Evolutionary conservation across 1,140 invertebrate species (phyloP), one percentile per base, ranked within the genome.

Genomic region (Reticulitermes speratus): DNA sequence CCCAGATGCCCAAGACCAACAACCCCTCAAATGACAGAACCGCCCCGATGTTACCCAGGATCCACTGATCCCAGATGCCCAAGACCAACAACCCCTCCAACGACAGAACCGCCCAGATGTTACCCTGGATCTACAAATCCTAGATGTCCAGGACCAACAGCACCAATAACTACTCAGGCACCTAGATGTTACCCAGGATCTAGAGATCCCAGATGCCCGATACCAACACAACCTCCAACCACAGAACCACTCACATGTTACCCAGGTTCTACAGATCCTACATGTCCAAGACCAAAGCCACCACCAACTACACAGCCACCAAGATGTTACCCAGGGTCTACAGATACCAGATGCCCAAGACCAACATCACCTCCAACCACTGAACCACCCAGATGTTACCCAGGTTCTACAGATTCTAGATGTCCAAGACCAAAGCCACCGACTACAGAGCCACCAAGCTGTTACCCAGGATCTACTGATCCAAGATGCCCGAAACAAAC

Each of bases 331-430:
- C n/a, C n/a, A n/a, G n/a, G n/a, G n/a, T n/a, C n/a, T n/a, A n/a
- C n/a, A n/a, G 90, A 91, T 88, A 89, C 90, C 0, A 88, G 90
- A 45, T 91, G 90, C 88, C 90, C 90, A 84, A 87, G 59, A 44
- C 32, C 86, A 44, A 55, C 44, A 14, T 55, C 86, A 2, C 32
- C 87, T 30, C 86, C 83, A 3, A 44, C 83, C 1, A 87, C n/a
- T 30, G 23, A 85, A 38, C n/a, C 52, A 19, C 11, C 52, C 14
- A 16, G 52, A 55, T 55, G 52, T 55, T 55, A 19, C 19, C 52
- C 52, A 0, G 52, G 88, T 3, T 87, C 88, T n/a, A 90, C 86
- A 8, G 91, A 92, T 89, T 90, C 91, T 38, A 82, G 91, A 87
- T 91, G 90, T 87, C 85, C 88, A 84, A 87, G 85, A 44, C 89